phyloP scores from a whole-genome alignment of 2,113 vertebrate genomes.

The Rhabdornis inornatus region DNA sequence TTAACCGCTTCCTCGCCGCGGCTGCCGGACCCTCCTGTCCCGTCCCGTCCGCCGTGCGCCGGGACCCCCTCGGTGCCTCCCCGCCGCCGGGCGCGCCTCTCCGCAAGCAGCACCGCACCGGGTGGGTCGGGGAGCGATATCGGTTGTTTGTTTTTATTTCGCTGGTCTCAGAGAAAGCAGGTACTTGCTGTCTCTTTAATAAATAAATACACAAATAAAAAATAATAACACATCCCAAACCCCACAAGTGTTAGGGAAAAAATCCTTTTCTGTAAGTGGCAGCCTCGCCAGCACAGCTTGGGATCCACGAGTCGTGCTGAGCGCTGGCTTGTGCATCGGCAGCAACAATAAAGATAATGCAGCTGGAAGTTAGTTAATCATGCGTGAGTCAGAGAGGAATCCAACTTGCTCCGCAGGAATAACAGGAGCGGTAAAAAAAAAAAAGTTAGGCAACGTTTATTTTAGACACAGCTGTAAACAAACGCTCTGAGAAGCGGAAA shows the following conservation, averaged over 20 bases:
- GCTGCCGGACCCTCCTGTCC: not conserved
- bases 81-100: not conserved
- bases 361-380: constrained; percentile 55
- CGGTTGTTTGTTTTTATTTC: not conserved
- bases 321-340: constrained; percentile 18
- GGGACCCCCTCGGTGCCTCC: not conserved
- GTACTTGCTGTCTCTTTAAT: not conserved
- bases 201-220: not conserved
- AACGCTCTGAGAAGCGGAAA: not conserved
- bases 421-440: not conserved
- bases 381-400: constrained; percentile 50
- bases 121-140: rapidly evolving
- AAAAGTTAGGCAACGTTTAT: not conserved
- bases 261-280: not conserved
- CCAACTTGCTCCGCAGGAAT: constrained; percentile 41
- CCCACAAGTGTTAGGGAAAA: not conserved
- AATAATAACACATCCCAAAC: not conserved
- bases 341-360: constrained; percentile 38
- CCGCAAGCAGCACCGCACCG: not conserved
- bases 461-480: constrained; percentile 33
- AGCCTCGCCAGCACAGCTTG: constrained; percentile 21
- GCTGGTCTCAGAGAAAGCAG: not conserved
- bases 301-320: not conserved
- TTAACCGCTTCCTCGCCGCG: not conserved
- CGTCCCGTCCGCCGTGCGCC: not conserved